Base-by-base conservation (phyloP, 1,140 invertebrate species). In the Octopus bimaculoides region DNA sequence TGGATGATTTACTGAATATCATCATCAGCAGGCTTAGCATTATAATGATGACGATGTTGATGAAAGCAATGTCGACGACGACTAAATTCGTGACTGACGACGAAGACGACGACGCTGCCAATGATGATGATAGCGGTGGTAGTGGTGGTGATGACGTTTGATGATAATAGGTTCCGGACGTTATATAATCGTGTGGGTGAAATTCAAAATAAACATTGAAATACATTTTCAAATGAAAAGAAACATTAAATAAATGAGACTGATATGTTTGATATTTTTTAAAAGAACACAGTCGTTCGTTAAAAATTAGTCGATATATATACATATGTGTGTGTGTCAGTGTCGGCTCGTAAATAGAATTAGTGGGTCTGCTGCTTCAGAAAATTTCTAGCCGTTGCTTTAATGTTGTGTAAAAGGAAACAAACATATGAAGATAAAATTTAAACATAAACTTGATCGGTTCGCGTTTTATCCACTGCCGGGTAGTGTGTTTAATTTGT, bases 1-100 rank as follows among this genome's bases (percentile, higher is more conserved):
- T 92, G 80, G 95, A 89, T 88, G 93, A 93, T 66, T 95, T 91
- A 87, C 94, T 95, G 88, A 87, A 86, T 85, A 54, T 80, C 82
- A 75, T 81, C 80, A 55, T 12, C 79, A 77, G 55, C 14, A 75
- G 66, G 54, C 14, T 10, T 54, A 17, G 52, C 17, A 66, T 41
- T 41, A 80, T 53, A 73, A n/a, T 14, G 10, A 75, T 26, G 75
- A 3, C 12, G 75, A 76, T 14, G 75, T n/a, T n/a, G 26, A 41
- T 41, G 26, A 41, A 41, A 41, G 26, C 26, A 3, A 41, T 41
- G 26, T 41, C 26, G 26, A 80, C 20, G 14, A 75, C 54, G 61
- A 20, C 26, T 8, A 52, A 41, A 53, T 17, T 54, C 12, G 17
- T 76, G 12, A 12, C 17, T n/a, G 12, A 76, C 17, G 75, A 41